Evolutionary conservation across 2,888 invertebrate genomes (phyloP).

Genomic region (Cremastobaeus sp.): DNA sequence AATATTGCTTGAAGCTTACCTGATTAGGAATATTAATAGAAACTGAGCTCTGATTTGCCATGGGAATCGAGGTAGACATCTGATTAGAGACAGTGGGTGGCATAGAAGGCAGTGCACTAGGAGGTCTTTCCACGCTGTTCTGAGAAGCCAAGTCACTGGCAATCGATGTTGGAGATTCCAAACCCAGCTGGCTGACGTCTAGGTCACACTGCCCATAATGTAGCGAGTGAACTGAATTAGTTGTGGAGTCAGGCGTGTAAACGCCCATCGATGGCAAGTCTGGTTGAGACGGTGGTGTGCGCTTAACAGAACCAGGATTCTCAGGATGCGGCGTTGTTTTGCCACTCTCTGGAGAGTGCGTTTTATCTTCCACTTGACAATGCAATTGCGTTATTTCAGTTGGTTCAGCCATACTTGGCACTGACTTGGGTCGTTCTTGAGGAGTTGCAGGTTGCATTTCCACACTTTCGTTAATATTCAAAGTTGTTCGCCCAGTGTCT

Average conservation of each 20-base stretch:
- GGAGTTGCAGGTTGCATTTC: constrained; percentile 66
- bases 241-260: constrained; percentile 90
- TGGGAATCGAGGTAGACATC: constrained; percentile 69
- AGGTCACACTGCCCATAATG: constrained; percentile 89
- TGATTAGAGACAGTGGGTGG: constrained; percentile 66
- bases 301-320: constrained; percentile 78
- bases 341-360: constrained; percentile 77
- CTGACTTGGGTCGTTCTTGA: constrained; percentile 64
- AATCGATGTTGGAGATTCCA: constrained; percentile 93
- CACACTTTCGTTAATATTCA: constrained; percentile 12
- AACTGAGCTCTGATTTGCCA: constrained; percentile 67
- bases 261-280: constrained; percentile 90
- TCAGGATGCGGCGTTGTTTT: constrained; percentile 78
- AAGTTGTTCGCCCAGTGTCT: not conserved
- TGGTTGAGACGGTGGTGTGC: constrained; percentile 80
- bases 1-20: constrained; percentile 31
- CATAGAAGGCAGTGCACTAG: constrained; percentile 80
- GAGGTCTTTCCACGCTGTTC: constrained; percentile 83
- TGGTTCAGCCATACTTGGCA: constrained; percentile 57
- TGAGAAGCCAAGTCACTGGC: constrained; percentile 91
- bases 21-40: constrained; percentile 69
- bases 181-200: constrained; percentile 89
- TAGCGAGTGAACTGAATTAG: constrained; percentile 89
- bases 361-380: constrained; percentile 72
- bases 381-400: constrained; percentile 65